Evolutionary conservation across 1,140 invertebrate genomes (phyloP).

Genomic region (Tribolium madens): DNA sequence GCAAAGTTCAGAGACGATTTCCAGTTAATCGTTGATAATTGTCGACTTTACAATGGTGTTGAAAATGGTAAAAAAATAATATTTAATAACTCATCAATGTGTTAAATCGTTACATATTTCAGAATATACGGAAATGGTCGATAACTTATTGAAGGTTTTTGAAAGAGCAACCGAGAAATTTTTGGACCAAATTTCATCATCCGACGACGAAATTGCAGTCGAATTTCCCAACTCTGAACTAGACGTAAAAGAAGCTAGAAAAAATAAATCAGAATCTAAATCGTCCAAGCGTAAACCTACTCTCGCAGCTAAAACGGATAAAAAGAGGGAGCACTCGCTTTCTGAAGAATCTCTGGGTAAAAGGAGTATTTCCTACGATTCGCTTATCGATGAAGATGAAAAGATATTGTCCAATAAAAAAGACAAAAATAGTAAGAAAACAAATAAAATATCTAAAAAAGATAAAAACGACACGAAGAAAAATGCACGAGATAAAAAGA

Average conservation of each 20-base stretch:
- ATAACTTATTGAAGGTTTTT: slow-evolving; percentile 83
- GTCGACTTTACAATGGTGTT: slow-evolving; percentile 89
- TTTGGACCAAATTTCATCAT: slow-evolving; percentile 82
- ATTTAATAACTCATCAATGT: background rate
- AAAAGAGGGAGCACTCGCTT: slow-evolving; percentile 52
- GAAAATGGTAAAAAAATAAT: slow-evolving; percentile 80
- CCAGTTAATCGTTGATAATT: slow-evolving; percentile 91
- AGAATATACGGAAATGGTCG: slow-evolving; percentile 92
- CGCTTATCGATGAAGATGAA: slow-evolving; percentile 57
- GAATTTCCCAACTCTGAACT: slow-evolving; percentile 69
- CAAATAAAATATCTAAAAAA: slow-evolving; percentile 54
- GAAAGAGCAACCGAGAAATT: slow-evolving; percentile 83
- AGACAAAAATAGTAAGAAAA: slow-evolving; percentile 39
- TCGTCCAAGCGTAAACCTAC: slow-evolving; percentile 55
- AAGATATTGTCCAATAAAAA: slow-evolving; percentile 49
- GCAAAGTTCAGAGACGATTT: slow-evolving; percentile 89
- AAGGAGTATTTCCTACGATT: slow-evolving; percentile 53
- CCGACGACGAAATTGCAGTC: slow-evolving; percentile 79
- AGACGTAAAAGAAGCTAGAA: slow-evolving; percentile 45
- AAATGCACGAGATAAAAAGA: slow-evolving; percentile 57
- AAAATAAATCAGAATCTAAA: slow-evolving; percentile 41
- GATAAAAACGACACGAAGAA: slow-evolving; percentile 61
- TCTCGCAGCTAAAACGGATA: slow-evolving; percentile 56
- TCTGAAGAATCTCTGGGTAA: slow-evolving; percentile 54
- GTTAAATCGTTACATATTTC: slow-evolving; percentile 57